Evolutionary conservation across 1,140 invertebrate genomes (phyloP).

Genomic region (Bombus fervidus): DNA sequence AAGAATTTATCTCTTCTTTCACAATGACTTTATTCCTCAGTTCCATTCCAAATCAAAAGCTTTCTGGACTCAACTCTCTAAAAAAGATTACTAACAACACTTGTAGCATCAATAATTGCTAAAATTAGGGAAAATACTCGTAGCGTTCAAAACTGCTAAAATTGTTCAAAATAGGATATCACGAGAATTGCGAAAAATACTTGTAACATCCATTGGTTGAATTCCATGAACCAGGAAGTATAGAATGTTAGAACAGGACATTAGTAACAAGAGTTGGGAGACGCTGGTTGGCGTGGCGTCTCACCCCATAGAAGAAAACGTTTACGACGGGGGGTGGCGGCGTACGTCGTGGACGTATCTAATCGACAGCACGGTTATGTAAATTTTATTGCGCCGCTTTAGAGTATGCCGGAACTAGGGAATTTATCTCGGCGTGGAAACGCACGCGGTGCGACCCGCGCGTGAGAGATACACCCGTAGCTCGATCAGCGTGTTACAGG

Average conservation of each 20-base stretch:
- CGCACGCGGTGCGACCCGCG: conserved; percentile 8
- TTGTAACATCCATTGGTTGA: too few species aligned
- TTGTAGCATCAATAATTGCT: too few species aligned
- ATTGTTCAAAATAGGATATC: too few species aligned
- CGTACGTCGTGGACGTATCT: conserved; percentile 34
- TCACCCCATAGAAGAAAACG: not conserved
- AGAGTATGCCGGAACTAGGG: conserved; percentile 61
- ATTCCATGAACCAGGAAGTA: too few species aligned
- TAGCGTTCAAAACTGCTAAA: too few species aligned
- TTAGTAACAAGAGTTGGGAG: conserved; percentile 7
- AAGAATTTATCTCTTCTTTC: too few species aligned
- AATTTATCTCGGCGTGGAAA: conserved; percentile 63
- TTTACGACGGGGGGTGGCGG: not conserved
- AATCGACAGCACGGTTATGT: conserved; percentile 63
- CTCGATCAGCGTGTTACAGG: conserved; percentile 55
- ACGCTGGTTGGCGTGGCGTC: not conserved
- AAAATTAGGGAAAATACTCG: too few species aligned
- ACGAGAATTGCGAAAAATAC: too few species aligned
- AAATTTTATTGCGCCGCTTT: conserved; percentile 61
- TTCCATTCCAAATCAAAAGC: too few species aligned
- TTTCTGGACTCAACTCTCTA: too few species aligned
- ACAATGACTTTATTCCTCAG: too few species aligned
- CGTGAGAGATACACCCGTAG: conserved; percentile 52
- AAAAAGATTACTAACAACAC: too few species aligned
- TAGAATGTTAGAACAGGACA: not conserved